Evolutionary conservation across 2,113 vertebrate species (phyloP), one percentile per base, ranked within the genome.

Genomic region (Ctenodactylus gundi): DNA sequence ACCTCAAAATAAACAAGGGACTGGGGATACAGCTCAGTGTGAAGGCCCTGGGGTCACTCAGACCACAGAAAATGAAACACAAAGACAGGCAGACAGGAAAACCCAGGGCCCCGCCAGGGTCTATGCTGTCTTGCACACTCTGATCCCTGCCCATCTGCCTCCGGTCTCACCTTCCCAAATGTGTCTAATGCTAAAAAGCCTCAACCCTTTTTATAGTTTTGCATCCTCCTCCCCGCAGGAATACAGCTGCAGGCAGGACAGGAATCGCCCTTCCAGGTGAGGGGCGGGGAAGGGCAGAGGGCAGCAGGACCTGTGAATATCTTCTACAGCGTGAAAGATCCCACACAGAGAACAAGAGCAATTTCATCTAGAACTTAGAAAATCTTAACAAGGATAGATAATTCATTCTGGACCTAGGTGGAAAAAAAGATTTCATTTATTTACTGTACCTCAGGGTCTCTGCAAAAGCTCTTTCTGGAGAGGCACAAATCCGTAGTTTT

Each of bases 101-200:
- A 25, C 10, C 15, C 10, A 8, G 1, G 1, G 7, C 3, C 20
- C 49, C 77, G 4, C 2, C 0, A 4, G 34, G 34, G 14, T 21
- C 46, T 7, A 7, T 1, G 15, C 58, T 27, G 34, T 44, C 49
- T 27, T 2, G 0, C 0, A 27, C 10, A 15, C 29, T 44, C 55
- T 14, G 60, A 25, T 9, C 53, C 87, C 41, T 27, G 46, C 31
- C 41, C 18, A 4, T 15, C 12, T 3, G 0, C 29, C 67, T 53
- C 65, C 9, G 6, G 14, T 44, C 6, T 90, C 60, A 25, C 39
- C 68, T 70, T 17, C n/a, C 25, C 2, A 3, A 60, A 18, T 12
- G n/a, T 65, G 31, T 15, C n/a, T 25, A n/a, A 34, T 10, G 34
- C 57, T 58, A 53, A 58, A 57, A n/a, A n/a, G n/a, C n/a, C n/a